phyloP scores from a whole-genome alignment of 2,797 vertebrate genomes.

The Gadopsis marmoratus region DNA sequence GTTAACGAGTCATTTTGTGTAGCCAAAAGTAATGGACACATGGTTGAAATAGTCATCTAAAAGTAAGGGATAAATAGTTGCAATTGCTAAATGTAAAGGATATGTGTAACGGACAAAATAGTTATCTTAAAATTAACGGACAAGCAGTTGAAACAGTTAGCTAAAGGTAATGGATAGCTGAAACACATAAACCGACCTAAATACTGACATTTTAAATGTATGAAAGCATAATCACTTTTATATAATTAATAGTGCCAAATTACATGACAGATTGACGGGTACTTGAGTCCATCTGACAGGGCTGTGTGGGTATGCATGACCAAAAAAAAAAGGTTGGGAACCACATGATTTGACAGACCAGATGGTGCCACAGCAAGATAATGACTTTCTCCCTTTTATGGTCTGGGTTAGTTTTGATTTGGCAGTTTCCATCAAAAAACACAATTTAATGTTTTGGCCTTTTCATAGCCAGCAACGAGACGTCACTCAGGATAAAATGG shows the following conservation, averaged over 20 bases:
- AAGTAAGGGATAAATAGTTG: no score
- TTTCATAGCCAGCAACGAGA: background rate
- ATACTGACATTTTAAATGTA: background rate
- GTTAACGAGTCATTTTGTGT: no score
- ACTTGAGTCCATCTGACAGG: background rate
- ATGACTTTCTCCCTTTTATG: background rate
- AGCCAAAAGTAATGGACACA: no score
- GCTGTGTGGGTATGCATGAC: background rate
- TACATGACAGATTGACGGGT: background rate
- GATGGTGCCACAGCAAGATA: background rate
- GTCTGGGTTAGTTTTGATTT: constrained; percentile 7
- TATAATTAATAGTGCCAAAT: background rate
- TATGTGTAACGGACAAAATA: no score
- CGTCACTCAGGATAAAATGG: constrained; percentile 28
- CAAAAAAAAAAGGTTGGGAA: background rate
- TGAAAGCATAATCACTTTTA: background rate
- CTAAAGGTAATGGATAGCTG: background rate
- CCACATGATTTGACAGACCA: background rate
- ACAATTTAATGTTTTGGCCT: constrained; percentile 24
- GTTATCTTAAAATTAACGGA: no score
- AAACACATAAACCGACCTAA: background rate
- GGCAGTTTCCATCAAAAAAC: constrained; percentile 26
- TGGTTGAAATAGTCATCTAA: no score
- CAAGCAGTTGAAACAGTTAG: no score
- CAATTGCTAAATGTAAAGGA: no score